These are phyloP conservation scores for Mallotus villosus DNA, from an alignment of 2,797 vertebrate species.

Conservation along the genomic window DNA sequence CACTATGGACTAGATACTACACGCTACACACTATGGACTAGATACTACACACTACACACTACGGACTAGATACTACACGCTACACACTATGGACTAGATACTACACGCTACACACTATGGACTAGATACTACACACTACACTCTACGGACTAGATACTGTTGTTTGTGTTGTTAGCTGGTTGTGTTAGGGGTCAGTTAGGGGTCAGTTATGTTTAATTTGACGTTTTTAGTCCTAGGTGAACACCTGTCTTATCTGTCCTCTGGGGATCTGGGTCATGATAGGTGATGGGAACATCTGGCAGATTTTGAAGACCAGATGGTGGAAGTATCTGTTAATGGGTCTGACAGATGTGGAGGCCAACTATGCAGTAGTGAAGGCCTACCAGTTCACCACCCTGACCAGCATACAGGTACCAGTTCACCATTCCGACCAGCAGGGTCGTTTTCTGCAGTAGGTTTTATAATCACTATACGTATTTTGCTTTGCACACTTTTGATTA, in stretches of 20 bases:
- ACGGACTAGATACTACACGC: conserved; percentile 9
- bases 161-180: too few species aligned
- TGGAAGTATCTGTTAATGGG: conserved; percentile 92
- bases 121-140: conserved; percentile 26
- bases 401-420: conserved; percentile 87
- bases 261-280: background rate
- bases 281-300: conserved; percentile 80
- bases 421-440: background rate
- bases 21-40: conserved; percentile 3
- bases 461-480: too few species aligned
- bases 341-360: conserved; percentile 91
- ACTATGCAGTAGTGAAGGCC: conserved; percentile 90
- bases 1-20: conserved; percentile 11
- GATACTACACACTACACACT: background rate
- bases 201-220: too few species aligned
- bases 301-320: conserved; percentile 88
- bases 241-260: too few species aligned
- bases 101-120: conserved; percentile 30
- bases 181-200: background rate
- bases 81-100: too few species aligned
- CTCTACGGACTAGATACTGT: conserved; percentile 24
- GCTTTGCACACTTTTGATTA: too few species aligned
- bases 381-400: conserved; percentile 95
- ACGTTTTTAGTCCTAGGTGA: background rate
- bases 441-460: background rate